Evolutionary conservation across 2,797 vertebrate species (phyloP).

Genomic region (Tadarida brasiliensis): DNA sequence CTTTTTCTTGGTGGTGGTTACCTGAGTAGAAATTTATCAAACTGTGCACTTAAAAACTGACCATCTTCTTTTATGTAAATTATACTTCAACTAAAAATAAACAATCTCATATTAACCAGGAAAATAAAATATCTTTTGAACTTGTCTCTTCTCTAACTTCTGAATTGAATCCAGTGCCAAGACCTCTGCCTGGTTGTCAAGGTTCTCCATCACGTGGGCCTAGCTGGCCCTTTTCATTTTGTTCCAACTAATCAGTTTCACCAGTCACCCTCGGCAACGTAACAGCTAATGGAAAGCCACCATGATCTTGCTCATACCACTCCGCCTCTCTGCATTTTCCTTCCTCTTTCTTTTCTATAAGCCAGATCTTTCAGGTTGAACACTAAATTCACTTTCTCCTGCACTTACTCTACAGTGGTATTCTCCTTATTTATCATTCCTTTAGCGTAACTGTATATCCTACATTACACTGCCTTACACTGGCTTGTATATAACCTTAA

Average conservation of each 20-base stretch:
- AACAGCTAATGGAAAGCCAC: not conserved
- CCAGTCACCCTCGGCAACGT: not conserved
- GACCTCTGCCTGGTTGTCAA: not conserved
- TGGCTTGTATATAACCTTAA: slow-evolving; percentile 22
- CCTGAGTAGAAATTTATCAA: slow-evolving; percentile 6
- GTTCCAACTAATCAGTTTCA: not conserved
- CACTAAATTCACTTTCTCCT: slow-evolving; percentile 29
- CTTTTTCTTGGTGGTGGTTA: not conserved
- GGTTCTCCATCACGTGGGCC: not conserved
- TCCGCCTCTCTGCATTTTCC: not conserved
- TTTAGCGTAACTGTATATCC: not conserved
- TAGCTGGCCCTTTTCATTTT: not conserved
- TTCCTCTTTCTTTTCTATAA: slow-evolving; percentile 38
- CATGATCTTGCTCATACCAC: not conserved
- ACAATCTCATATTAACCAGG: not conserved
- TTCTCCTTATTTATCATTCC: slow-evolving; percentile 46
- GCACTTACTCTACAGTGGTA: not conserved
- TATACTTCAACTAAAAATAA: not conserved
- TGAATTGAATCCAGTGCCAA: slow-evolving; percentile 22
- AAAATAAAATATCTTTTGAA: slow-evolving; percentile 24
- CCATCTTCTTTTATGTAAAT: slow-evolving; percentile 14
- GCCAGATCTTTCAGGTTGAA: not conserved
- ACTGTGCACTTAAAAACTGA: not conserved
- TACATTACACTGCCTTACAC: not conserved
- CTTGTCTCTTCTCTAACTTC: not conserved